Conservation (phyloP, 2,888 invertebrate genomes). For the Athrips mouffetella region DNA sequence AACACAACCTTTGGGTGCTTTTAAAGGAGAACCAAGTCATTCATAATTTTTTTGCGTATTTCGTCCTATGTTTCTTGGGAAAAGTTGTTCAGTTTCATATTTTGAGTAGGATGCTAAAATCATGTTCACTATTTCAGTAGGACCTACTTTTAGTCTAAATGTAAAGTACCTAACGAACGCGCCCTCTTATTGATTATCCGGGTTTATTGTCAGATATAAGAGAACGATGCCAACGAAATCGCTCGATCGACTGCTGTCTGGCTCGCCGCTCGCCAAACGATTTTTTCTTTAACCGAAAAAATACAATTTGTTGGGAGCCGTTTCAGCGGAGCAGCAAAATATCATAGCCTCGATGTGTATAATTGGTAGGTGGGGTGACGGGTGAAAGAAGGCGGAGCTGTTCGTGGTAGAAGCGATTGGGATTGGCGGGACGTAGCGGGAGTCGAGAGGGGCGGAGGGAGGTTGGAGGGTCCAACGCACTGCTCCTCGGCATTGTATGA, state of each 20-base stretch:
- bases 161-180: too few relatives aligned
- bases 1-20: too few relatives aligned
- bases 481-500: slow-evolving; percentile 45
- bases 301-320: slow-evolving; percentile 53
- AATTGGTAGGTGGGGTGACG: slow-evolving; percentile 62
- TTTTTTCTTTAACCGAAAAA: slow-evolving; percentile 53
- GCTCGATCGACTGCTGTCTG: slow-evolving; percentile 12
- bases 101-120: too few relatives aligned
- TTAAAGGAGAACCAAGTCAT: too few relatives aligned
- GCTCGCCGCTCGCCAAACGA: slow-evolving; percentile 16
- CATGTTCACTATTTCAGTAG: too few relatives aligned
- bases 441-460: slow-evolving; percentile 33
- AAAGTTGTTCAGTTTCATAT: too few relatives aligned
- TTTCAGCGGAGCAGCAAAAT: slow-evolving; percentile 57
- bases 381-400: slow-evolving; percentile 51
- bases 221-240: not conserved
- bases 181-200: not conserved
- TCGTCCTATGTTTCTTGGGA: too few relatives aligned
- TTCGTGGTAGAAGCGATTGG: slow-evolving; percentile 28
- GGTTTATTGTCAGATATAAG: not conserved
- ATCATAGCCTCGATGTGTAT: slow-evolving; percentile 60
- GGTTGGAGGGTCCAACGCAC: slow-evolving; percentile 27
- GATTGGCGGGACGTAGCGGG: slow-evolving; percentile 51
- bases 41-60: too few relatives aligned
- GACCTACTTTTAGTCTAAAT: too few relatives aligned